These are phyloP conservation scores for Endomychus coccineus DNA, from an alignment of 2,888 invertebrate species.

Conservation along the genomic window DNA sequence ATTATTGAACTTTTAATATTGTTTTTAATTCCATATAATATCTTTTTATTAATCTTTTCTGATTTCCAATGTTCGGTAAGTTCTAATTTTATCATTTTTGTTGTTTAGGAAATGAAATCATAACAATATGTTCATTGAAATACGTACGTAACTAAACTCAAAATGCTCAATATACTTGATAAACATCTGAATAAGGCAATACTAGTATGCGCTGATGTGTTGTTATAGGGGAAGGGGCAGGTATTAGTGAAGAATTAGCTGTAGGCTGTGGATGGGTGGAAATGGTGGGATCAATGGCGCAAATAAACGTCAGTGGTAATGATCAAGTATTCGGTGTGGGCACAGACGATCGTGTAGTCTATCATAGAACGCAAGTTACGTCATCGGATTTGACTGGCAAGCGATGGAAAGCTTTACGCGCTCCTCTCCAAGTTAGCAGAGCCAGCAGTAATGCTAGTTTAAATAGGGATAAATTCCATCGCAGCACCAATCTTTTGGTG, in stretches of 20 bases:
- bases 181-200: too few species aligned
- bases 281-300: constrained; percentile 78
- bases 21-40: too few species aligned
- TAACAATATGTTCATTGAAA: too few species aligned
- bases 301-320: constrained; percentile 77
- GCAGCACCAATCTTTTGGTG: constrained; percentile 61
- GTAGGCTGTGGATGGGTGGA: constrained; percentile 83
- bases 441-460: constrained; percentile 72
- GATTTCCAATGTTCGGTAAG: too few species aligned
- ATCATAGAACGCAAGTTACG: constrained; percentile 71
- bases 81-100: too few species aligned
- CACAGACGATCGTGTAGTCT: constrained; percentile 70
- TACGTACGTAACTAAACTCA: too few species aligned
- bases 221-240: constrained; percentile 62
- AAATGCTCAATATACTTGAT: too few species aligned
- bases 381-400: constrained; percentile 75
- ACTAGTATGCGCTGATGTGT: too few species aligned
- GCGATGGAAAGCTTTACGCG: constrained; percentile 75
- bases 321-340: constrained; percentile 85
- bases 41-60: too few species aligned
- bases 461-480: constrained; percentile 41
- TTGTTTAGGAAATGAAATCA: too few species aligned
- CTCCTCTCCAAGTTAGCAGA: constrained; percentile 74
- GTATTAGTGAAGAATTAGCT: constrained; percentile 67
- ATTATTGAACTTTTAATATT: too few species aligned